A percentile compares a stretch with the other conserved stretches of the same genome.
phyloP scores from a whole-genome alignment of 2,888 invertebrate genomes.

The Dryocosmus kuriphilus region DNA sequence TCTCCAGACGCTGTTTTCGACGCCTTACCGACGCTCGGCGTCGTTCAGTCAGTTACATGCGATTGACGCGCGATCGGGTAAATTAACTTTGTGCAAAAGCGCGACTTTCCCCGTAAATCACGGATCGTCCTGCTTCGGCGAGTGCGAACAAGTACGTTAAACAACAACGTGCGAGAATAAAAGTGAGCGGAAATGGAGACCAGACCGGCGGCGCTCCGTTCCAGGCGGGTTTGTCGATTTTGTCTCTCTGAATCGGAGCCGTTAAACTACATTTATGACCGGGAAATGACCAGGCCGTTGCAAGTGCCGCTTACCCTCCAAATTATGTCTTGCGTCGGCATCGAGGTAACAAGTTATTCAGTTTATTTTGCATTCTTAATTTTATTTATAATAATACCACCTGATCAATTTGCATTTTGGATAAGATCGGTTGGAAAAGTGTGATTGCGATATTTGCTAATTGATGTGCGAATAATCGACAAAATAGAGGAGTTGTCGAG shows the following conservation, averaged over 20 bases:
- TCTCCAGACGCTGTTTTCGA: constrained; percentile 65
- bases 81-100: constrained; percentile 40
- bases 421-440: background rate
- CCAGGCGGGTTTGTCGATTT: constrained; percentile 86
- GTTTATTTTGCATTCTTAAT: background rate
- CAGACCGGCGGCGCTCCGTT: constrained; percentile 81
- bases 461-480: constrained; percentile 17
- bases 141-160: background rate
- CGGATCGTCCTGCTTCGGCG: constrained; percentile 13
- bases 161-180: constrained; percentile 27
- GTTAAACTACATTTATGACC: constrained; percentile 84
- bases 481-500: constrained; percentile 39
- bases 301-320: constrained; percentile 85
- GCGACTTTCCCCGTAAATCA: constrained; percentile 28
- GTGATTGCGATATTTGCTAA: constrained; percentile 21
- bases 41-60: constrained; percentile 58
- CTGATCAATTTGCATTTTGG: background rate
- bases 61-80: constrained; percentile 51
- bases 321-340: constrained; percentile 87
- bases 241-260: constrained; percentile 84
- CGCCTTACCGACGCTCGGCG: constrained; percentile 76
- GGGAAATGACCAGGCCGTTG: constrained; percentile 80
- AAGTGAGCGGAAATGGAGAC: constrained; percentile 79
- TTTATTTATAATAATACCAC: background rate
- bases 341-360: constrained; percentile 82